phyloP scores from a whole-genome alignment of 2,113 vertebrate species.

The Tautogolabrus adspersus region DNA sequence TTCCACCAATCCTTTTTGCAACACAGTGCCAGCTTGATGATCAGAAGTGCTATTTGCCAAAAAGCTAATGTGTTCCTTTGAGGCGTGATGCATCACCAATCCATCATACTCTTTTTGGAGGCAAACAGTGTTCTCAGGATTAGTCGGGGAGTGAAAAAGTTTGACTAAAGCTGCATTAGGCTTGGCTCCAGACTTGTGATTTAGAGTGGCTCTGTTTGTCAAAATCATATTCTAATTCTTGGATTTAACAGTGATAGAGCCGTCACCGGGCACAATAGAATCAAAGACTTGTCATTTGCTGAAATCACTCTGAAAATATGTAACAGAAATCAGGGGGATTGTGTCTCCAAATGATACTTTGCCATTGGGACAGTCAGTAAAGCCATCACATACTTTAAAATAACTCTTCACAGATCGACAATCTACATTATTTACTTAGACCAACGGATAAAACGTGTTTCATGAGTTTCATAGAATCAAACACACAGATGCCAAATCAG shows the following conservation, averaged over 20 bases:
- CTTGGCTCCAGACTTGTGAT: background rate
- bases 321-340: background rate
- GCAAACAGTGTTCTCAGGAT: conserved; percentile 17
- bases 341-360: background rate
- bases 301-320: background rate
- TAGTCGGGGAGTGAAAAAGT: background rate
- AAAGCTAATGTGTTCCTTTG: conserved; percentile 23
- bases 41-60: conserved; percentile 14
- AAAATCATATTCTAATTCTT: background rate
- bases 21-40: conserved; percentile 1
- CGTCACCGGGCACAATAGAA: background rate
- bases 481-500: background rate
- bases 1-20: conserved; percentile 7
- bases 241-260: background rate
- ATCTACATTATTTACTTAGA: too few relatives aligned
- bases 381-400: background rate
- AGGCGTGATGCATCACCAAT: conserved; percentile 20
- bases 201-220: conserved; percentile 1
- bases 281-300: conserved; percentile 1
- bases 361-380: background rate
- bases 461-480: background rate
- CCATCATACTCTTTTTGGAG: conserved; percentile 17
- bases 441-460: too few relatives aligned
- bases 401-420: background rate
- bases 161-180: conserved; percentile 7